Base-by-base conservation (phyloP, 64 coral and sea anemone species). In the Pocillopora damicornis region DNA sequence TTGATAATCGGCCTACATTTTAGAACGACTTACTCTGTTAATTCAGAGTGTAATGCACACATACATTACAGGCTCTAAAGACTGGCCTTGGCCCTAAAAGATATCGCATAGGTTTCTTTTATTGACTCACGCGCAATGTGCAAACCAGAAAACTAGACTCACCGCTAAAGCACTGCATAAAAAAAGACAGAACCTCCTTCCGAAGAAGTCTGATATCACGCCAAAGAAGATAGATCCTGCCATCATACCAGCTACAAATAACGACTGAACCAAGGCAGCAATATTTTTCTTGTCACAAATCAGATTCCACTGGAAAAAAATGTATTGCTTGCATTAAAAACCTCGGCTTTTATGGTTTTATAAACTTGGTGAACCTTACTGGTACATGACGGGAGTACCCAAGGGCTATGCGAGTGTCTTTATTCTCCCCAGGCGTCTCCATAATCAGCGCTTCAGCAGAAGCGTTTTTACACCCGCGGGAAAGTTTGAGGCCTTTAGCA, bases 211-310 rank as follows among this genome's bases (percentile, higher is more conserved):
- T 65, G 94, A 92, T 13, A 87, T 42, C 25, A 56, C 86, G 38
- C 94, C 94, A 79, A 79, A 89, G 12, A 83, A 23, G 5, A 82
- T 83, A 37, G 90, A 91, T 51, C 94, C 94, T 13, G 77, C 83
- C 60, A 96, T 79, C 94, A 96, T 96, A 51, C 94, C 94, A 26
- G 45, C 91, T 36, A 92, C 88, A 85, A 92, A 96, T 36, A 91
- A 80, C 25, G 94, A 88, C 86, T 92, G 94, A 36, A 92, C 72
- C 18, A 74, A 58, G n/a, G 94, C 94, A 14, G 87, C 88, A 16
- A 87, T 62, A 30, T 92, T 74, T 1, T 65, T 76, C 22, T 89
- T 88, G 58, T 92, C 94, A 75, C 94, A 96, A 58, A 96, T 92
- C 82, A 96, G 51, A 63, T 92, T 90, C 90, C 90, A 96, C 94